Evolutionary conservation across 2,113 vertebrate species (phyloP).

Genomic region (Corythornis madagascariensis): DNA sequence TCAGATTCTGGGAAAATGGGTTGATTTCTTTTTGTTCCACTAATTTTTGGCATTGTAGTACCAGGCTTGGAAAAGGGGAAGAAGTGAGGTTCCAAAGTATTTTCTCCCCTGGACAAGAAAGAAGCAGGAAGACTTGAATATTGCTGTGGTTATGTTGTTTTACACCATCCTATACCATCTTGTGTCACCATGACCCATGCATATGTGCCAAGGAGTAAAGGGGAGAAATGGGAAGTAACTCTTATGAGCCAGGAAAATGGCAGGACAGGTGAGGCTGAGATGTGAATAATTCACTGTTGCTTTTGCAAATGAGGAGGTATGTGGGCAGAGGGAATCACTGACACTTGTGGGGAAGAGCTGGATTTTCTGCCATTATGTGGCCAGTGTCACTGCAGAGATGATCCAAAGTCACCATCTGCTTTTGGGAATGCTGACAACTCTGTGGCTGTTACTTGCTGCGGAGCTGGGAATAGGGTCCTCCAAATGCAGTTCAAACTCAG

Average conservation of each 20-base stretch:
- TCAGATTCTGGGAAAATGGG: not conserved
- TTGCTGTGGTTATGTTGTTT: not conserved
- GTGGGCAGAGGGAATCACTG: not conserved
- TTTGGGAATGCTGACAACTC: not conserved
- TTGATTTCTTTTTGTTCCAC: not conserved
- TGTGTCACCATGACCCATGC: accelerated
- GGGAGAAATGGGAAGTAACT: not conserved
- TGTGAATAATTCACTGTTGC: not conserved
- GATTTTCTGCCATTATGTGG: not conserved
- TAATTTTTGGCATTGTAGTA: not conserved
- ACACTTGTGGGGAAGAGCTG: not conserved
- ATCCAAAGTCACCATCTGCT: not conserved
- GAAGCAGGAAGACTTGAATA: not conserved
- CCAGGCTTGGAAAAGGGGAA: not conserved
- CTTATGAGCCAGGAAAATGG: not conserved
- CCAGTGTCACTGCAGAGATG: not conserved
- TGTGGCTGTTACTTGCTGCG: not conserved
- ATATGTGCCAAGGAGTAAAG: not conserved
- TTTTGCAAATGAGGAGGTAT: not conserved
- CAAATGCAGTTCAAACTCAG: not conserved
- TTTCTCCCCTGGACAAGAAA: not conserved
- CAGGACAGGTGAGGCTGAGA: not conserved
- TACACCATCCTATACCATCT: not conserved
- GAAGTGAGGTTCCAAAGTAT: not conserved
- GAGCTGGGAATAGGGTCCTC: not conserved